These are phyloP conservation scores for Chalcosyrphus nemorum DNA, from an alignment of 2,888 invertebrate genomes.

Conservation along the genomic window DNA sequence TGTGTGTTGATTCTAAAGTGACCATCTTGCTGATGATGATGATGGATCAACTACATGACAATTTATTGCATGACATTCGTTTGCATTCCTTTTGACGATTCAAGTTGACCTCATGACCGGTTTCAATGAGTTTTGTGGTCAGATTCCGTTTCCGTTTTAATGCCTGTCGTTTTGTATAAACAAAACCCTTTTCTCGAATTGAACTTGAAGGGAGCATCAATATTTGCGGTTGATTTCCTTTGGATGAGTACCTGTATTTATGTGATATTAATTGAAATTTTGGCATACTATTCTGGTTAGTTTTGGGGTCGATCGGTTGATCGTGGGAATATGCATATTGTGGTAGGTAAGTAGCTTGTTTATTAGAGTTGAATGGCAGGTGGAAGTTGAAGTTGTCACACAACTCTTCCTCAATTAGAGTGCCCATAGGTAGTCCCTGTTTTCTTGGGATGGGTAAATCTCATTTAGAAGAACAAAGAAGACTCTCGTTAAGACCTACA, in stretches of 20 bases:
- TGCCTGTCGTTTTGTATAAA: conserved; percentile 18
- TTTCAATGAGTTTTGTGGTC: conserved; percentile 69
- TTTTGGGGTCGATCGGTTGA: neutral
- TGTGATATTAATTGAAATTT: conserved; percentile 48
- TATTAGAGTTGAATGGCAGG: neutral
- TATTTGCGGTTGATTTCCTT: conserved; percentile 47
- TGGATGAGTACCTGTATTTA: conserved; percentile 45
- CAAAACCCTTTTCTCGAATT: conserved; percentile 18
- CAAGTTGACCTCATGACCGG: conserved; percentile 71
- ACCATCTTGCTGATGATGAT: conserved; percentile 68
- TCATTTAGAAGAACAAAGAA: too few relatives aligned
- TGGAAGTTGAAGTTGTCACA: too few relatives aligned
- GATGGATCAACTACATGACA: conserved; percentile 71
- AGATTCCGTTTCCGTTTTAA: conserved; percentile 32
- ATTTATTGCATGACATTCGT: conserved; percentile 71
- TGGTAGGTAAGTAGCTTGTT: neutral
- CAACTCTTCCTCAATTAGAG: too few relatives aligned
- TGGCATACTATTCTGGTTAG: conserved; percentile 13
- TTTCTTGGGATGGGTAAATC: too few relatives aligned
- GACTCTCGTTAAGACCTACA: too few relatives aligned
- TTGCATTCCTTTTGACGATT: conserved; percentile 66
- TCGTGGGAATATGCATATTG: conserved; percentile 46
- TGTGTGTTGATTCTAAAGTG: neutral
- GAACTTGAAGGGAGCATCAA: neutral
- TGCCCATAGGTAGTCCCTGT: too few relatives aligned